These are phyloP conservation scores for Psittacula echo DNA, from an alignment of 2,797 vertebrate genomes.

Conservation along the genomic window DNA sequence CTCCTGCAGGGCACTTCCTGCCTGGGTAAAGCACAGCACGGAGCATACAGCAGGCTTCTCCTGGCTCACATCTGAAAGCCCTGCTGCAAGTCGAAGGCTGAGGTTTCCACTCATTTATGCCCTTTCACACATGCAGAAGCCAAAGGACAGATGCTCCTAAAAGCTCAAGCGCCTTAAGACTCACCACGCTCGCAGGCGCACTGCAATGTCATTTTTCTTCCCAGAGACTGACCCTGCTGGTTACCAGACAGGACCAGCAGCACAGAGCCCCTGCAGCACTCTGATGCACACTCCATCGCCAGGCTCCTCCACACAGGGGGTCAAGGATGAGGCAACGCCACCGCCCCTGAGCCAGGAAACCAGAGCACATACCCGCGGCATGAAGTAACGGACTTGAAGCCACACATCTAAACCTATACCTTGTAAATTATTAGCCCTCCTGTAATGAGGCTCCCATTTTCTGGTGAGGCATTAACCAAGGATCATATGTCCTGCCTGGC, in stretches of 20 bases:
- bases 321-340: neutral
- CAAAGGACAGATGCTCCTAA: neutral
- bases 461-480: constrained; percentile 9
- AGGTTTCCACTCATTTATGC: neutral
- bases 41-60: neutral
- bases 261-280: accelerated
- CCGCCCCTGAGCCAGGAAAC: neutral
- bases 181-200: accelerated
- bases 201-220: accelerated
- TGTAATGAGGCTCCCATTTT: neutral
- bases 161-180: accelerated
- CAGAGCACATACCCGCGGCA: accelerated
- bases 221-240: neutral
- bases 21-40: neutral
- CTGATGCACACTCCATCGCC: accelerated
- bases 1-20: accelerated
- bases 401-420: neutral
- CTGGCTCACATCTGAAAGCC: neutral
- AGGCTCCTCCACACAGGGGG: neutral
- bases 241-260: neutral
- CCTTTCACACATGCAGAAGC: neutral
- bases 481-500: accelerated
- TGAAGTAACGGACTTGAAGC: neutral
- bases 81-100: neutral
- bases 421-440: constrained; percentile 13